A percentile compares a stretch with the other conserved stretches of the same genome.
These are phyloP conservation scores for Psilanteris sp. DNA, from an alignment of 1,140 invertebrate species.

Conservation along the genomic window DNA sequence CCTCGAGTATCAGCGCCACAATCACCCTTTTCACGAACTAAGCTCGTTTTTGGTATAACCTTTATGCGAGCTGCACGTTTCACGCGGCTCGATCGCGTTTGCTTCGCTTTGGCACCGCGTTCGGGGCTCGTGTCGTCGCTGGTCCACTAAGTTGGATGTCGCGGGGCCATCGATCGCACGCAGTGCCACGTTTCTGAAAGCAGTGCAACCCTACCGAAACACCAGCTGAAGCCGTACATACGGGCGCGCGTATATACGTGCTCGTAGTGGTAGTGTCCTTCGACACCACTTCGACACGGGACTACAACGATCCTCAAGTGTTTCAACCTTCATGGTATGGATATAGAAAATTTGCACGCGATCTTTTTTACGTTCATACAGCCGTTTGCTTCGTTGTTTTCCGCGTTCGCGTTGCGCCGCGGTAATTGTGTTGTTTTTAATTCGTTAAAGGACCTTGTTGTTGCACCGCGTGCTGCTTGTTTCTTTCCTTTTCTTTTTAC, in stretches of 20 bases:
- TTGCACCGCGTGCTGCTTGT: too few relatives aligned
- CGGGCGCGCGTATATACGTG: constrained; percentile 10
- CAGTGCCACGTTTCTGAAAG: constrained; percentile 10
- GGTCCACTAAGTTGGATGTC: neutral
- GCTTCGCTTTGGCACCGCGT: constrained; percentile 10
- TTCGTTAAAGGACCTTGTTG: too few relatives aligned
- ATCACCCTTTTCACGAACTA: constrained; percentile 59
- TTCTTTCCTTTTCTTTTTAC: too few relatives aligned
- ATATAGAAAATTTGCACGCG: constrained; percentile 5
- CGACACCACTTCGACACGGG: constrained; percentile 30
- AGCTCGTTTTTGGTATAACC: constrained; percentile 60
- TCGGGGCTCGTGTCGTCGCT: constrained; percentile 28
- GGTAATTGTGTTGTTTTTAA: too few relatives aligned
- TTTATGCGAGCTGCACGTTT: constrained; percentile 57
- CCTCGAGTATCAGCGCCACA: constrained; percentile 58
- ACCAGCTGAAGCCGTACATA: constrained; percentile 20
- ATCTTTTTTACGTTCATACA: neutral
- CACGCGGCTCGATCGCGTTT: constrained; percentile 43
- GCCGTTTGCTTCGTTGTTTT: too few relatives aligned
- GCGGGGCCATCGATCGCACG: constrained; percentile 8
- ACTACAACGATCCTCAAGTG: constrained; percentile 30
- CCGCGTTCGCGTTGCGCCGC: too few relatives aligned
- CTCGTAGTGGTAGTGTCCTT: constrained; percentile 36
- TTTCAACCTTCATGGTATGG: constrained; percentile 49
- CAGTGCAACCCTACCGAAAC: constrained; percentile 4